Conservation (phyloP, 2,888 invertebrate genomes). For the Eilema caniola region DNA sequence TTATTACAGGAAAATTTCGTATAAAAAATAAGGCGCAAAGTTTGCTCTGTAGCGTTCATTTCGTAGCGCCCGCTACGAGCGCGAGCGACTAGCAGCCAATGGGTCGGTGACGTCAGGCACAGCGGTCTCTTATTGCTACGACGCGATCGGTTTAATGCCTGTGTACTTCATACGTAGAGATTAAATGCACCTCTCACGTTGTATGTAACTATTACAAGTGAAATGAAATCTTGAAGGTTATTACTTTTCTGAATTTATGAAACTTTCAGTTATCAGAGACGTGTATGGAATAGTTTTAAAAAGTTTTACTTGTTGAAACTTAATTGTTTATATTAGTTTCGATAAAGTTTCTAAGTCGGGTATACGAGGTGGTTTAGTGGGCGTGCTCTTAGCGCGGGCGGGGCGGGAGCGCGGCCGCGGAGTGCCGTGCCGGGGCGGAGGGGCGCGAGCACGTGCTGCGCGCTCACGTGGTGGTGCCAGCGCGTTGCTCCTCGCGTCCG, state of each 20-base stretch:
- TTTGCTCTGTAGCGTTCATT: conserved; percentile 39
- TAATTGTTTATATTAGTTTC: conserved; percentile 42
- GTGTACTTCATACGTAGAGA: neutral
- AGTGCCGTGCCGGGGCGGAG: conserved; percentile 59
- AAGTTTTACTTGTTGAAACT: conserved; percentile 37
- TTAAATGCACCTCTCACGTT: neutral
- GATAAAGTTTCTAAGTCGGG: conserved; percentile 44
- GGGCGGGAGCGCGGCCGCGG: conserved; percentile 59
- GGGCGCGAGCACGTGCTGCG: conserved; percentile 80
- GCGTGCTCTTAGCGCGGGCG: conserved; percentile 62
- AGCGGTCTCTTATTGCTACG: conserved; percentile 51
- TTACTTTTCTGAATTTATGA: neutral
- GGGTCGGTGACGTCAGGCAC: conserved; percentile 57
- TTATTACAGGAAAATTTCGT: neutral
- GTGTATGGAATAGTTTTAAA: conserved; percentile 14
- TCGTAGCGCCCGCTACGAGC: conserved; percentile 65
- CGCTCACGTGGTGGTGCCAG: conserved; percentile 81
- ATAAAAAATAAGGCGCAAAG: neutral
- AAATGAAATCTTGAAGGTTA: neutral
- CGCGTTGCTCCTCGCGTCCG: conserved; percentile 71
- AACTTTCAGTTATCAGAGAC: neutral
- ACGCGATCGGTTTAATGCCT: conserved; percentile 32
- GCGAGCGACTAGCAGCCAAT: conserved; percentile 45
- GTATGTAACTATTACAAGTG: neutral
- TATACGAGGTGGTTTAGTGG: conserved; percentile 59